Evolutionary conservation across 2,888 invertebrate genomes (phyloP).

Genomic region (Leuctra nigra): DNA sequence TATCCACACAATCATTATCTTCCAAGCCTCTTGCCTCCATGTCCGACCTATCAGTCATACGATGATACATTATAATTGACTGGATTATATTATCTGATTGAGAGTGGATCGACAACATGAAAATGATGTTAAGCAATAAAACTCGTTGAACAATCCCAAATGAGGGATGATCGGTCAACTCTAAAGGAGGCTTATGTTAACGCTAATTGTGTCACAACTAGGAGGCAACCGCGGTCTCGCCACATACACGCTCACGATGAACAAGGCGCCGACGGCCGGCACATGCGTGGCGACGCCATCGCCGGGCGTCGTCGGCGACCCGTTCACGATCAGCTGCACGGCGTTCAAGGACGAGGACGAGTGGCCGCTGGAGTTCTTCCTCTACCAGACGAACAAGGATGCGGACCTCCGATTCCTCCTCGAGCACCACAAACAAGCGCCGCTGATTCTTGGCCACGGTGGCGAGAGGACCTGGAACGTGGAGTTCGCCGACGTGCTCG

Average conservation of each 20-base stretch:
- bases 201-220: no score
- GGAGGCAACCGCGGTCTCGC: not conserved
- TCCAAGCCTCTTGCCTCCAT: no score
- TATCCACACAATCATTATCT: no score
- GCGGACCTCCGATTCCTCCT: not conserved
- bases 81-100: no score
- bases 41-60: no score
- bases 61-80: no score
- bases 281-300: not conserved
- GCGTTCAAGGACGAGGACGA: not conserved
- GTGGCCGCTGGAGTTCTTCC: not conserved
- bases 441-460: no score
- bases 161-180: no score
- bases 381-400: not conserved
- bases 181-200: no score
- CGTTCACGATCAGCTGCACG: not conserved
- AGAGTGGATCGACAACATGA: no score
- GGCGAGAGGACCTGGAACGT: not conserved
- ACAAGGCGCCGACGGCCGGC: not conserved
- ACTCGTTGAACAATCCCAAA: no score
- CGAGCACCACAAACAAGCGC: not conserved
- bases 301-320: not conserved
- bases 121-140: no score
- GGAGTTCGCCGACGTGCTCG: not conserved
- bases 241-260: not conserved